A percentile compares a stretch with the other conserved stretches of the same genome.
These are phyloP conservation scores for Elachura formosa DNA, from an alignment of 2,113 vertebrate species.

Conservation along the genomic window DNA sequence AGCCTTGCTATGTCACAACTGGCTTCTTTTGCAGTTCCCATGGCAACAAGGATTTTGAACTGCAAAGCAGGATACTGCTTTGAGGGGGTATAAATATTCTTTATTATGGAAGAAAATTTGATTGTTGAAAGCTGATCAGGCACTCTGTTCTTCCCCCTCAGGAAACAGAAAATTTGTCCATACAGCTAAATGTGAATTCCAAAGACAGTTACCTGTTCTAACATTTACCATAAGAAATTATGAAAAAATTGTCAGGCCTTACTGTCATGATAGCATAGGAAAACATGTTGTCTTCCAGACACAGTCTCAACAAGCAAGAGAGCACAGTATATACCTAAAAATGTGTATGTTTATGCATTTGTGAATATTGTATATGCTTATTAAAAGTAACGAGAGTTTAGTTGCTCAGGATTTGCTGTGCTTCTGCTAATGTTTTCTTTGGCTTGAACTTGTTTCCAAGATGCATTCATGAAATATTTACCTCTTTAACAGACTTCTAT, in stretches of 20 bases:
- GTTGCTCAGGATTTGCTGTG: background rate
- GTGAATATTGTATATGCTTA: background rate
- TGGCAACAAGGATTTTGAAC: slow-evolving; percentile 67
- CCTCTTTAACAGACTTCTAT: background rate
- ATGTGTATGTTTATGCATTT: background rate
- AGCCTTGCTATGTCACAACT: slow-evolving; percentile 58
- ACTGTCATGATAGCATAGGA: background rate
- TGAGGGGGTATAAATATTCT: slow-evolving; percentile 25
- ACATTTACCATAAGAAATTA: background rate
- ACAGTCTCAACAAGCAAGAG: background rate
- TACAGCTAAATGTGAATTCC: background rate
- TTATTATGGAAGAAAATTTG: slow-evolving; percentile 34
- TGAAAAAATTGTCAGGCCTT: background rate
- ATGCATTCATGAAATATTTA: background rate
- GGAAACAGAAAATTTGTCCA: too few species aligned
- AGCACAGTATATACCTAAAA: background rate
- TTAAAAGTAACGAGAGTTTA: background rate
- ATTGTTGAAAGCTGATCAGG: slow-evolving; percentile 28
- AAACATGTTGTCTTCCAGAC: background rate
- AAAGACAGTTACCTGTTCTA: background rate
- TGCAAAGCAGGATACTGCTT: slow-evolving; percentile 58
- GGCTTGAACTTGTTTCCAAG: background rate
- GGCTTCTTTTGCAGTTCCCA: slow-evolving; percentile 63
- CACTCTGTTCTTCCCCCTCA: background rate
- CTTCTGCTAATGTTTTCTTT: background rate